These are phyloP conservation scores for Mola mola DNA, from an alignment of 2,113 vertebrate genomes.

Conservation along the genomic window DNA sequence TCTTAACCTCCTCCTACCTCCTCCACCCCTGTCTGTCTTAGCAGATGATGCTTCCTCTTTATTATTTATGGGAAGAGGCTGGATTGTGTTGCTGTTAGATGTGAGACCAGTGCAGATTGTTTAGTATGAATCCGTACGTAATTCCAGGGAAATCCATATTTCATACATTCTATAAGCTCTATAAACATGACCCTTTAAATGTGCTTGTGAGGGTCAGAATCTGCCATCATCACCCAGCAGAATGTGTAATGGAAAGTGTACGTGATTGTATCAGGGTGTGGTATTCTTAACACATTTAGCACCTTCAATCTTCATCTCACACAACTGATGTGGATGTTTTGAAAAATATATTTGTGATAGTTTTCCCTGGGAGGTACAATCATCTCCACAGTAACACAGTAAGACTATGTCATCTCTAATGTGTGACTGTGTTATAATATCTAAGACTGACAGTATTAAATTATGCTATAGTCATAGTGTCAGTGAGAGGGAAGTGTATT, in stretches of 20 bases:
- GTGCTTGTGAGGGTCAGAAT: conserved; percentile 14
- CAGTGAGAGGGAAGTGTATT: too few relatives aligned
- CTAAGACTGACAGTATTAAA: too few relatives aligned
- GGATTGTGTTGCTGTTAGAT: conserved; percentile 42
- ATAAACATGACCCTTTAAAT: neutral
- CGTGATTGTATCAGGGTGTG: too few relatives aligned
- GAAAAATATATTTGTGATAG: neutral
- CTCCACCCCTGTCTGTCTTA: conserved; percentile 25
- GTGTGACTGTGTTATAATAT: too few relatives aligned
- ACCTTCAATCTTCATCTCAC: conserved; percentile 1
- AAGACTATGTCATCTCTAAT: too few relatives aligned
- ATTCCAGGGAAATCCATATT: conserved; percentile 6
- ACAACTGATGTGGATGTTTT: neutral
- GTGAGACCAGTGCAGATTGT: conserved; percentile 38
- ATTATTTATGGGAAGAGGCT: conserved; percentile 65
- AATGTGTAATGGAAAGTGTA: too few relatives aligned
- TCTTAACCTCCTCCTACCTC: conserved; percentile 12
- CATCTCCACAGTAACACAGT: neutral
- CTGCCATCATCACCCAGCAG: too few relatives aligned
- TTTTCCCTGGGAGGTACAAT: neutral
- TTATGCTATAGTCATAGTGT: too few relatives aligned
- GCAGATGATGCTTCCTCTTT: conserved; percentile 24
- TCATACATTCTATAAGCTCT: neutral
- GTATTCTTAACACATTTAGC: too few relatives aligned
- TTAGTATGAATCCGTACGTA: conserved; percentile 1